Base-by-base conservation (phyloP, 2,797 vertebrate genomes). In the Trichosurus vulpecula region DNA sequence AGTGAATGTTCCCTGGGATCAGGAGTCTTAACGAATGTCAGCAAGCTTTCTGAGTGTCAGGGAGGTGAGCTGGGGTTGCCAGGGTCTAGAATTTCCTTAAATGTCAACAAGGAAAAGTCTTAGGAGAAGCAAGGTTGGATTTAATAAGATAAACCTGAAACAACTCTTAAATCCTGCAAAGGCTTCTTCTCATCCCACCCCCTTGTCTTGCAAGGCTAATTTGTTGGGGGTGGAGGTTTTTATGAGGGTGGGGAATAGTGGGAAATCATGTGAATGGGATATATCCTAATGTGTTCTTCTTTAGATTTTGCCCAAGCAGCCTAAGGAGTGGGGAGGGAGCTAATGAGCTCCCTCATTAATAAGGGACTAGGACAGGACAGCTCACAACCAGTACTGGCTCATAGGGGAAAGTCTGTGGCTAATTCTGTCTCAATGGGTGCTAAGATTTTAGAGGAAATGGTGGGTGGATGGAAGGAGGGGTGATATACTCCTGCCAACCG, bases 131-230 rank as follows among this genome's bases (percentile, higher is more conserved):
- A 57, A 47, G 30, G 90, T 25, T 66, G 27, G 27, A 1, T 52
- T 92, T 27, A 94, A 90, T 92, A 96, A 95, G 91, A 52, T 31
- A 14, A 90, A 5, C 74, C 35, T 25, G 52, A n/a, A 95, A 93
- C 56, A 54, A 35, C 95, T 95, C 96, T 94, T 66, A 92, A 52
- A 95, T 95, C 90, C 41, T 89, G 57, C 53, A 51, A 87, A 94
- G 30, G 30, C 47, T 35, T 90, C 0, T 0, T 52, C 95, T 94
- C 57, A 54, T 91, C 52, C 35, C 56, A 31, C 47, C 16, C 16
- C n/a, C 5, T 19, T 41, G 35, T 6, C n/a, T 91, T 96, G n/a
- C 12, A 90, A 61, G 58, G 81, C 90, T 93, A 31, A 87, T 58
- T n/a, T 53, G 13, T 66, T 91, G 27, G 57, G 54, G 4, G 13